Conservation (phyloP, 2,797 vertebrate genomes). For the Menidia menidia region DNA sequence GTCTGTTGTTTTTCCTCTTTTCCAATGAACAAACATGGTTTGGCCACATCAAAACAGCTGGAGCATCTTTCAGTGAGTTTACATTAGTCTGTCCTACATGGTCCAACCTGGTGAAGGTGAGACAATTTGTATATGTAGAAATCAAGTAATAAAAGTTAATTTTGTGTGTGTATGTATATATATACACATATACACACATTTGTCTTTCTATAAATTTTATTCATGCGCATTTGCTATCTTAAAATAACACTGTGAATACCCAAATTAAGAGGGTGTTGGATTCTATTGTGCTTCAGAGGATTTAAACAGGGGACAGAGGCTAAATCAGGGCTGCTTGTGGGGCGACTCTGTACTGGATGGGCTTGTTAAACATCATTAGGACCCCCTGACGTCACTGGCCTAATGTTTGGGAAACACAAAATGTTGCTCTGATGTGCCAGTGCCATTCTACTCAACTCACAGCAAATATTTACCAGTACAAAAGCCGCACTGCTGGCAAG, state of each 20-base stretch:
- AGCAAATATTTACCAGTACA: constrained; percentile 84
- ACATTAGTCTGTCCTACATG: constrained; percentile 17
- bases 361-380: constrained; percentile 79
- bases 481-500: constrained; percentile 77
- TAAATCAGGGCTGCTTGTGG: constrained; percentile 77
- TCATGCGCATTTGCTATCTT: constrained; percentile 45
- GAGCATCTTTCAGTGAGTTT: constrained; percentile 44
- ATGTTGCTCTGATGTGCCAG: constrained; percentile 78
- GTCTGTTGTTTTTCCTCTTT: constrained; percentile 62
- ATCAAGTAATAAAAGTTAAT: constrained; percentile 29
- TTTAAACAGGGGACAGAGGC: constrained; percentile 64
- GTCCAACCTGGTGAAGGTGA: constrained; percentile 41
- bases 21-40: constrained; percentile 76
- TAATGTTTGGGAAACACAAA: constrained; percentile 83
- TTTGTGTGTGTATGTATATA: neutral
- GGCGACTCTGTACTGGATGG: constrained; percentile 75
- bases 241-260: constrained; percentile 29
- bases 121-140: constrained; percentile 7
- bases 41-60: constrained; percentile 76
- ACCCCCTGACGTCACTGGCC: constrained; percentile 75
- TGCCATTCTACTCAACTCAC: constrained; percentile 81
- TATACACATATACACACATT: too few species aligned
- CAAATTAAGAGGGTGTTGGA: constrained; percentile 62
- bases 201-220: constrained; percentile 19
- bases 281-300: constrained; percentile 54